Percentiles rank a stretch among this genome's conserved stretches.
Evolutionary conservation across 2,888 invertebrate genomes (phyloP).

Genomic region (Eilema griseolum): DNA sequence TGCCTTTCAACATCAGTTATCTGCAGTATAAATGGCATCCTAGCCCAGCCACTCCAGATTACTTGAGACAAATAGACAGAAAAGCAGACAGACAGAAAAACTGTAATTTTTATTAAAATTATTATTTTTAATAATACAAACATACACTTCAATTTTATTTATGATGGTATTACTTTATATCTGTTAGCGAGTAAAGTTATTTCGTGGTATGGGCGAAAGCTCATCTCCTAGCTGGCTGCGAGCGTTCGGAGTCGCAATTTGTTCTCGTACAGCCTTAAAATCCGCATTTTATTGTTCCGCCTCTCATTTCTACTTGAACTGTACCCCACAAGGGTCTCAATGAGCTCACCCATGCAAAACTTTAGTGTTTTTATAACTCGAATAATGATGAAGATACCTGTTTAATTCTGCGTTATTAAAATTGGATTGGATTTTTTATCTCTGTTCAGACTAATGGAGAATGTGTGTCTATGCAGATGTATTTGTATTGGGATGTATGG

Average conservation of each 20-base stretch:
- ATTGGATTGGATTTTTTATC: neutral
- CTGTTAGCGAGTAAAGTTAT: conserved; percentile 8
- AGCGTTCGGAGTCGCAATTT: conserved; percentile 78
- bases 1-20: too few species aligned
- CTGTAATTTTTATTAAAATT: too few species aligned
- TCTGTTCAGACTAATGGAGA: neutral
- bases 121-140: too few species aligned
- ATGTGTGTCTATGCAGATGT: neutral
- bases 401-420: conserved; percentile 27
- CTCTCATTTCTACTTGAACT: conserved; percentile 78
- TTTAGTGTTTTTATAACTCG: conserved; percentile 50
- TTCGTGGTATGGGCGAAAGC: conserved; percentile 67
- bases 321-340: conserved; percentile 63
- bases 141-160: neutral
- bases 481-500: neutral
- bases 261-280: conserved; percentile 83
- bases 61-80: too few species aligned
- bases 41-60: too few species aligned
- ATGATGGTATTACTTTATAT: neutral
- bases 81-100: too few species aligned
- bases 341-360: conserved; percentile 58
- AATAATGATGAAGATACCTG: conserved; percentile 20
- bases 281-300: conserved; percentile 83
- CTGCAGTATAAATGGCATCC: too few species aligned
- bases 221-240: conserved; percentile 73